phyloP scores from a whole-genome alignment of 2,113 vertebrate species.

The Scomber scombrus region DNA sequence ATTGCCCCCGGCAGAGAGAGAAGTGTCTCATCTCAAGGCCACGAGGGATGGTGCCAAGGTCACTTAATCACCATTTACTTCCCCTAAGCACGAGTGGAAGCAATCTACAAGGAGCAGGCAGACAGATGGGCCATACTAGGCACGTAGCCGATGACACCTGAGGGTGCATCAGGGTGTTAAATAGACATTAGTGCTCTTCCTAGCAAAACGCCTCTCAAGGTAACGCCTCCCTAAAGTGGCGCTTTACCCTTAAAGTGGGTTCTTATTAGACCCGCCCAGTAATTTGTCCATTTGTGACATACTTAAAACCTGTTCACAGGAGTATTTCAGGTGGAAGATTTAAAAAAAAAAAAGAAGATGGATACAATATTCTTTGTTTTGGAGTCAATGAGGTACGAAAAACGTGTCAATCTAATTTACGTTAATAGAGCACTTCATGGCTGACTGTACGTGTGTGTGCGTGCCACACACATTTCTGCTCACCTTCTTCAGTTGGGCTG shows the following conservation, averaged over 20 bases:
- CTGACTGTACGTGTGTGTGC: conserved; percentile 10
- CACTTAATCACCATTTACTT: conserved; percentile 81
- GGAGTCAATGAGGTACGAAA: conserved; percentile 33
- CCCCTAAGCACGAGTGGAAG: conserved; percentile 66
- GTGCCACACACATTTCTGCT: neutral
- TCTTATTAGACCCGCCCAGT: conserved; percentile 48
- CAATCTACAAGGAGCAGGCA: conserved; percentile 66
- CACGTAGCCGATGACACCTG: conserved; percentile 67
- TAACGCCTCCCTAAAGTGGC: conserved; percentile 70
- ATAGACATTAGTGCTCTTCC: conserved; percentile 78
- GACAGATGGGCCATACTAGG: conserved; percentile 73
- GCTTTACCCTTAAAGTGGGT: conserved; percentile 56
- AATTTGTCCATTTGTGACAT: conserved; percentile 71
- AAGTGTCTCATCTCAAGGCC: conserved; percentile 69
- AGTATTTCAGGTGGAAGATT: conserved; percentile 23
- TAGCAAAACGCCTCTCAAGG: conserved; percentile 69
- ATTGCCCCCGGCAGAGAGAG: conserved; percentile 29
- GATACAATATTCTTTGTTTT: conserved; percentile 37
- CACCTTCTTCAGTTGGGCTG: no score
- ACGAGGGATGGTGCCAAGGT: conserved; percentile 73
- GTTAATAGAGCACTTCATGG: conserved; percentile 18
- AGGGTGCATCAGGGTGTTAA: conserved; percentile 78
- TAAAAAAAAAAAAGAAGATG: conserved; percentile 16
- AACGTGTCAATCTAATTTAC: conserved; percentile 19
- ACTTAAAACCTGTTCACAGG: conserved; percentile 55